Percentiles rank a stretch among this genome's conserved stretches.
Evolutionary conservation across 2,888 invertebrate genomes (phyloP).

Genomic region (Lasioglossum leucozonium): DNA sequence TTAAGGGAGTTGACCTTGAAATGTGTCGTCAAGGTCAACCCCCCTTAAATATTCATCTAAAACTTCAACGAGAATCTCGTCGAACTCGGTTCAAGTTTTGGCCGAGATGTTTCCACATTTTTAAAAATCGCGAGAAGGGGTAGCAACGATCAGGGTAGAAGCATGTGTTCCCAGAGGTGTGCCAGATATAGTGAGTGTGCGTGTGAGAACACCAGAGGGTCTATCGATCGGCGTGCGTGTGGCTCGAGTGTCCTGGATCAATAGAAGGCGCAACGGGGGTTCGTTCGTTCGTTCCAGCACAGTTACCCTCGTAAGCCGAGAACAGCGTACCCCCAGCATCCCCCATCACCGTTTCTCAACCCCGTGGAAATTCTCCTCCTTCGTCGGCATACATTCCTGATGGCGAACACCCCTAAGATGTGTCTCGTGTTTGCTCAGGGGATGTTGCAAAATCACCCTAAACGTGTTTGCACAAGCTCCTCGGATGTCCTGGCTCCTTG

Average conservation of each 20-base stretch:
- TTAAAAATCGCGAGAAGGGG: neutral
- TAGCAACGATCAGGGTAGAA: neutral
- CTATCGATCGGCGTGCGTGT: slow-evolving; percentile 63
- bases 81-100: neutral
- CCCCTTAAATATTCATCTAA: no score
- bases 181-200: neutral
- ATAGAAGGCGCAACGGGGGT: slow-evolving; percentile 63
- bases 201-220: neutral
- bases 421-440: slow-evolving; percentile 68
- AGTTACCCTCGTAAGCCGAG: slow-evolving; percentile 45
- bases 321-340: slow-evolving; percentile 64
- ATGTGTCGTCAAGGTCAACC: no score
- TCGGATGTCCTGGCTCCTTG: slow-evolving; percentile 77
- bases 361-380: slow-evolving; percentile 58
- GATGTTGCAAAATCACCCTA: slow-evolving; percentile 64
- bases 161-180: neutral
- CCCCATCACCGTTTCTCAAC: slow-evolving; percentile 58
- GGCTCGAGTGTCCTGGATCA: slow-evolving; percentile 52
- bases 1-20: no score
- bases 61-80: no score
- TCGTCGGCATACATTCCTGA: slow-evolving; percentile 65
- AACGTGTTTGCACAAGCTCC: slow-evolving; percentile 67
- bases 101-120: neutral
- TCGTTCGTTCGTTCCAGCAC: slow-evolving; percentile 22
- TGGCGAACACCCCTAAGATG: slow-evolving; percentile 78